Conservation (phyloP, 2,797 vertebrate species). For the Gymnothorax javanicus region DNA sequence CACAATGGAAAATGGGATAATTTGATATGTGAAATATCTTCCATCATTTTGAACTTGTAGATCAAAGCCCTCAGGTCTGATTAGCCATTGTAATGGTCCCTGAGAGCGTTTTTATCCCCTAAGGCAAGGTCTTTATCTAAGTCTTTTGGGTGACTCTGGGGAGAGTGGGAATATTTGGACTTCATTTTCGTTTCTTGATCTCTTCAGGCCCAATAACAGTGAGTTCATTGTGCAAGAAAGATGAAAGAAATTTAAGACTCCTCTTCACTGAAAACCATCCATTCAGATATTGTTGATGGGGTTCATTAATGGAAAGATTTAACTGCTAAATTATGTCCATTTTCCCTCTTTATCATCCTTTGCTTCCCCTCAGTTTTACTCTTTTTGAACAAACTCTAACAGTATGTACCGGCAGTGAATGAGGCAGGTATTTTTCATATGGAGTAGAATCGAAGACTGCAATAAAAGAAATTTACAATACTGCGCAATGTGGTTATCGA, state of each 20-base stretch:
- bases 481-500: too few species aligned
- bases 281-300: conserved; percentile 64
- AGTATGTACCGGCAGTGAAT: not conserved
- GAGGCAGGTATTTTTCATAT: not conserved
- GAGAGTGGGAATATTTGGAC: conserved; percentile 63
- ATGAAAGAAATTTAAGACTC: conserved; percentile 68
- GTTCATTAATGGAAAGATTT: conserved; percentile 67
- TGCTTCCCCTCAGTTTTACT: not conserved
- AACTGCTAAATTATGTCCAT: conserved; percentile 57
- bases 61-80: conserved; percentile 70
- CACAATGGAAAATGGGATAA: conserved; percentile 50
- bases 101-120: conserved; percentile 69
- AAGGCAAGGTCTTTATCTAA: conserved; percentile 69
- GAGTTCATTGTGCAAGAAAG: conserved; percentile 63
- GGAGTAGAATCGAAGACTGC: not conserved
- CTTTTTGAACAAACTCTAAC: not conserved
- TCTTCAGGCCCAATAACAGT: conserved; percentile 71
- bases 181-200: conserved; percentile 71
- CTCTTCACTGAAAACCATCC: conserved; percentile 46
- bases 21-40: conserved; percentile 42
- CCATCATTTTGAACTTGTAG: conserved; percentile 47
- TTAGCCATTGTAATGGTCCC: conserved; percentile 57
- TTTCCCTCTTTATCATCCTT: conserved; percentile 12
- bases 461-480: too few species aligned
- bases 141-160: conserved; percentile 74